phyloP scores from a whole-genome alignment of 92 coral and sea anemone genomes.

The Parazoanthus atlanticus region DNA sequence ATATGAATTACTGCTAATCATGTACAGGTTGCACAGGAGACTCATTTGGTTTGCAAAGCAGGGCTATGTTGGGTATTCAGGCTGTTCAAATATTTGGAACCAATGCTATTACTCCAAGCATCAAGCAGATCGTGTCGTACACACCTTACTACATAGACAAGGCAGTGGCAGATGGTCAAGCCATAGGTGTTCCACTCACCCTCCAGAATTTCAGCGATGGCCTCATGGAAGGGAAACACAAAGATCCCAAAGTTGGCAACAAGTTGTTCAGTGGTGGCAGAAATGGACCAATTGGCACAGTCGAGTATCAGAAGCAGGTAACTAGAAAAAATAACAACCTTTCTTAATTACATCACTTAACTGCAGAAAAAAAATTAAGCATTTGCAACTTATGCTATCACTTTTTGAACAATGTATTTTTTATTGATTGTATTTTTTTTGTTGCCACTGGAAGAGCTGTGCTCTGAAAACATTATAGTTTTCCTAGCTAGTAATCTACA shows the following conservation, averaged over 20 bases:
- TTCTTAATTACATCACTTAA: neutral
- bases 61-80: slow-evolving; percentile 50
- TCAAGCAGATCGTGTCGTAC: slow-evolving; percentile 49
- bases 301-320: neutral
- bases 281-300: slow-evolving; percentile 39
- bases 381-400: neutral
- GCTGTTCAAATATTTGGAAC: slow-evolving; percentile 52
- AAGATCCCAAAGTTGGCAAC: slow-evolving; percentile 46
- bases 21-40: slow-evolving; percentile 13
- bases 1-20: neutral
- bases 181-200: slow-evolving; percentile 49
- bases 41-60: slow-evolving; percentile 39
- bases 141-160: slow-evolving; percentile 47
- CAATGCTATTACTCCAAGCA: slow-evolving; percentile 48
- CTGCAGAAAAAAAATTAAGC: neutral
- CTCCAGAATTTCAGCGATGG: slow-evolving; percentile 45
- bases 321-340: neutral
- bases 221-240: slow-evolving; percentile 51
- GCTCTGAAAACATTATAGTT: neutral
- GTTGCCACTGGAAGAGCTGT: neutral
- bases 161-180: slow-evolving; percentile 48
- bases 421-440: too few species aligned
- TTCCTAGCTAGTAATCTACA: neutral
- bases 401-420: neutral
- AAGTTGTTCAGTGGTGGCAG: slow-evolving; percentile 55